Evolutionary conservation across 2,888 invertebrate genomes (phyloP), one percentile per base, ranked within the genome.

Genomic region (Mythimna ferrago): DNA sequence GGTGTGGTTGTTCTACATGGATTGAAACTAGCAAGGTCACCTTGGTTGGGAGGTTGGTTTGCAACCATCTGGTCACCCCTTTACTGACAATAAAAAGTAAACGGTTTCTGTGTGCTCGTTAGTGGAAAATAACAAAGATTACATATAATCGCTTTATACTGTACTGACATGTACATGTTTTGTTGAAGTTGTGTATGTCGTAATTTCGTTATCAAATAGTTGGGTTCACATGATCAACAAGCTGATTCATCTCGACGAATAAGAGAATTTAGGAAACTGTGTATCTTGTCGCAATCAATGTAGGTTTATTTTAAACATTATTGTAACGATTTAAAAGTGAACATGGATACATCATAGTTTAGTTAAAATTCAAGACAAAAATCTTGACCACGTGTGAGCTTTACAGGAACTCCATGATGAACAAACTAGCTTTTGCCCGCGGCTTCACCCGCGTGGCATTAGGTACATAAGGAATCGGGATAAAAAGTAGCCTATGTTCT

Each of bases 51-150:
- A 26, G 26, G 26, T 26, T 26, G 26, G 26, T 26, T 26, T 26
- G 26, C 2, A 26, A 26, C 26, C 26, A 26, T 26, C 26, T 26
- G 26, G 26, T 26, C 26, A 26, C 26, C 26, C 26, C 26, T 26
- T 26, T 26, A 79, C 67, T 35, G 51, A 83, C 67, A 65, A 6
- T 6, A 14, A 66, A 62, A 58, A 9, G 51, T 6, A 32, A 65
- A 26, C 14, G n/a, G 60, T 71, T 62, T 65, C n/a, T 68, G 26
- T 16, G 21, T 76, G 56, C 79, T 73, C 77, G 62, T 70, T 21
- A 70, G 51, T 86, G 83, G 83, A 83, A 80, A 85, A 80, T 80
- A 71, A 76, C 76, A 66, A 62, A 73, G 69, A 83, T 86, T 85
- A 74, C 38, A 65, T 73, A 58, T 60, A 75, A 77, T 72, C 64